A percentile compares a stretch with the other conserved stretches of the same genome.
These are phyloP conservation scores for Turnix velox DNA, from an alignment of 2,113 vertebrate species.

Conservation along the genomic window DNA sequence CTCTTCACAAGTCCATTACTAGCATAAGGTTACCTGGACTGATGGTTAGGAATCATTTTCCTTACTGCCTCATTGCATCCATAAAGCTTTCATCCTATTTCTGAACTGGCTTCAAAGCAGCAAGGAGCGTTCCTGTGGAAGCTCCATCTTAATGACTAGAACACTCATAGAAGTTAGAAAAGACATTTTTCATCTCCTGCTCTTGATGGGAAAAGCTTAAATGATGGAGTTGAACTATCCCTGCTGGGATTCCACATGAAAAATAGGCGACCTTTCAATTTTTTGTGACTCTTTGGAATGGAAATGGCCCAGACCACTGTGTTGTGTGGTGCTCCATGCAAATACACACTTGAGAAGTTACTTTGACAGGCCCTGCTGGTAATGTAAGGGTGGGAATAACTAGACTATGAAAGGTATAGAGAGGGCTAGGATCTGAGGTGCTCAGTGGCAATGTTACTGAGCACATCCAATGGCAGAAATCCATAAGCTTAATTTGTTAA, in stretches of 20 bases:
- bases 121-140: neutral
- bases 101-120: neutral
- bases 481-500: neutral
- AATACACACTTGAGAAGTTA: neutral
- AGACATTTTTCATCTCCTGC: neutral
- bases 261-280: neutral
- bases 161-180: neutral
- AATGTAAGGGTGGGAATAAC: neutral
- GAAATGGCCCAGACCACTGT: neutral
- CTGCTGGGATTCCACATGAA: neutral
- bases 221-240: too few species aligned
- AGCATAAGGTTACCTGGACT: neutral
- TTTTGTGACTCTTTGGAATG: neutral
- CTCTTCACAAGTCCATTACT: neutral
- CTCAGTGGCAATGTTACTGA: neutral
- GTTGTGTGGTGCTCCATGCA: neutral
- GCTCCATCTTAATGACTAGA: neutral
- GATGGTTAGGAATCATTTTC: neutral
- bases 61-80: neutral
- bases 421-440: neutral
- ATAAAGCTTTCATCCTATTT: neutral
- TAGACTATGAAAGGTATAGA: neutral
- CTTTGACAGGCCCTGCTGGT: neutral
- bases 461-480: neutral
- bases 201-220: neutral